Base-by-base conservation (phyloP, 2,797 vertebrate species). In the Allobates femoralis region DNA sequence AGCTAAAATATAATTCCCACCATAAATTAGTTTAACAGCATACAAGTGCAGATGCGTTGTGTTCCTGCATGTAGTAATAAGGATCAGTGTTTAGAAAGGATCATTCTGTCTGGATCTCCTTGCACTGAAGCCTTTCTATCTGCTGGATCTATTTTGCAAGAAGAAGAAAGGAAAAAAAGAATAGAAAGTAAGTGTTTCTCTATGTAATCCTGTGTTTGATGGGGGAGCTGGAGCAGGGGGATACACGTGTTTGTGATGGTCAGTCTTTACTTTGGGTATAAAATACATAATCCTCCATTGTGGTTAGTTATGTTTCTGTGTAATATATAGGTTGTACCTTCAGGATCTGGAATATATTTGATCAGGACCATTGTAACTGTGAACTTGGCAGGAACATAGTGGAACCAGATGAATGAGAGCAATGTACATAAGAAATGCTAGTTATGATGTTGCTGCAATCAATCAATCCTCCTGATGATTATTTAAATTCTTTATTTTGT, bases 1-100 rank as follows among this genome's bases (percentile, higher is more conserved):
- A 98, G 98, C 96, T 98, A 99, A 99, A 99, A 99, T 98, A 99
- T 99, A 99, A 99, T 99, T 98, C 97, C 97, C 98, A 98, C 97
- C 97, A 98, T 99, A 97, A 98, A 99, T 98, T 98, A 98, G 94
- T 94, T 95, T 95, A 96, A 95, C 94, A 96, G 97, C 96, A 96
- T 96, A 96, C 94, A 94, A 96, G 95, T 96, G 96, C 97, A 98
- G 98, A 99, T 97, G 97, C 96, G 87, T 95, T 94, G 94, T 94
- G 95, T 95, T 96, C 96, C 93, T 94, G 94, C 92, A 92, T 94
- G 94, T 94, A 95, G 94, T 95, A 91, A 94, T 93, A 94, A 94
- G 91, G 91, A 90, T 94, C 69, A 95, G 95, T 94, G 93, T 93
- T 83, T 92, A 95, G 94, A 93, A 93, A 91, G 91, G 90, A 94